phyloP scores from a whole-genome alignment of 2,113 vertebrate species.

The Uropsilus gracilis region DNA sequence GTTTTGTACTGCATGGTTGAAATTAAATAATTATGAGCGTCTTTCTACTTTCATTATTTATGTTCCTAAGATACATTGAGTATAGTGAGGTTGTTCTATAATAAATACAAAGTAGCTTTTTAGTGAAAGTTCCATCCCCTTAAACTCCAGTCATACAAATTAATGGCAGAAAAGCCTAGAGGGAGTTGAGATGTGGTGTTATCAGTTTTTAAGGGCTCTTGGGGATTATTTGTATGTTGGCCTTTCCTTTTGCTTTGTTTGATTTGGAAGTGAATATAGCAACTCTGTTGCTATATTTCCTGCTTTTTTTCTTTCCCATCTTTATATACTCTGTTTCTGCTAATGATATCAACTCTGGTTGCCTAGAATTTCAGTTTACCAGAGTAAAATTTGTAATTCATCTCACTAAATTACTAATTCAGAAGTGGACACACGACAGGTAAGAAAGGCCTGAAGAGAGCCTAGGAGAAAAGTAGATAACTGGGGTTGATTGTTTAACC shows the following conservation, averaged over 20 bases:
- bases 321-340: conserved; percentile 9
- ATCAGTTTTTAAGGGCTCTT: not conserved
- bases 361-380: conserved; percentile 10
- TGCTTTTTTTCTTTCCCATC: not conserved
- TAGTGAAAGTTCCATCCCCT: conserved; percentile 8
- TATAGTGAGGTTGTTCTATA: conserved; percentile 50
- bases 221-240: not conserved
- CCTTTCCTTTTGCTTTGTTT: not conserved
- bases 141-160: conserved; percentile 18
- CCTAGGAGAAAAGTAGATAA: not conserved
- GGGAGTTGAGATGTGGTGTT: not conserved
- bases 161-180: not conserved
- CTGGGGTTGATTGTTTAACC: not conserved
- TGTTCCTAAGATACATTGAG: conserved; percentile 24
- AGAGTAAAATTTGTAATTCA: not conserved
- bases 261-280: not conserved
- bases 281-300: not conserved
- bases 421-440: not conserved
- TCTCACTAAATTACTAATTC: conserved; percentile 4
- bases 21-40: conserved; percentile 62
- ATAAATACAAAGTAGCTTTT: conserved; percentile 44
- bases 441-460: not conserved
- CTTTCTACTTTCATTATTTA: conserved; percentile 54
- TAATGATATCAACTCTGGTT: not conserved
- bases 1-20: conserved; percentile 1